These are phyloP conservation scores for Todiramphus chloris DNA, from an alignment of 2,113 vertebrate genomes.

Conservation along the genomic window DNA sequence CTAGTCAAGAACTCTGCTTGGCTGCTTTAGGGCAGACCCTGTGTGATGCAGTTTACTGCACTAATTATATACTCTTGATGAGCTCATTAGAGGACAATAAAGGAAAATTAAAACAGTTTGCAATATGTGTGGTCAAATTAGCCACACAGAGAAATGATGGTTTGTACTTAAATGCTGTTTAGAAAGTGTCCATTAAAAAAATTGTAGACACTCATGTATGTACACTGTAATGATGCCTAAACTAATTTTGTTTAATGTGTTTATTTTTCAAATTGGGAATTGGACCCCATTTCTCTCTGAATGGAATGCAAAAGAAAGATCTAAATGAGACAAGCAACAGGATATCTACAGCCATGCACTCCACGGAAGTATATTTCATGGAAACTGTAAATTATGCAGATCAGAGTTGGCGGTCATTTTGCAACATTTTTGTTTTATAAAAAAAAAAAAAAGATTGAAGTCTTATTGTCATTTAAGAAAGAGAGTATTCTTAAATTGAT, in stretches of 20 bases:
- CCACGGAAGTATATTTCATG: background rate
- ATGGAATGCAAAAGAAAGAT: background rate
- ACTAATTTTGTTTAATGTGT: constrained; percentile 53
- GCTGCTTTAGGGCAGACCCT: constrained; percentile 50
- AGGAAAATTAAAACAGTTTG: constrained; percentile 66
- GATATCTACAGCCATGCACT: background rate
- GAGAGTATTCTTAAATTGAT: background rate
- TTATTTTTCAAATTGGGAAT: constrained; percentile 56
- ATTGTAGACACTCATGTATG: constrained; percentile 9
- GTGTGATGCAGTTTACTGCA: constrained; percentile 24
- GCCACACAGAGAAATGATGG: constrained; percentile 42
- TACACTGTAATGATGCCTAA: constrained; percentile 41
- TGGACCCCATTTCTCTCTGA: constrained; percentile 22
- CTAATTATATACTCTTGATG: constrained; percentile 55
- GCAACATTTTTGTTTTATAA: background rate
- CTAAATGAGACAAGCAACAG: background rate
- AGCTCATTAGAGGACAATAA: constrained; percentile 69
- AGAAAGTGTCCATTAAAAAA: constrained; percentile 23
- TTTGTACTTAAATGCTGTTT: constrained; percentile 36
- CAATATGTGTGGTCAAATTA: constrained; percentile 68
- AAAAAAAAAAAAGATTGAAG: background rate
- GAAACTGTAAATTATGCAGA: background rate
- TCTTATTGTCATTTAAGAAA: background rate
- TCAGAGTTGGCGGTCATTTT: background rate
- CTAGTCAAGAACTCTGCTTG: constrained; percentile 21